A percentile compares a stretch with the other conserved stretches of the same genome.
phyloP scores from a whole-genome alignment of 2,797 vertebrate species.

The Tympanoctomys barrerae region DNA sequence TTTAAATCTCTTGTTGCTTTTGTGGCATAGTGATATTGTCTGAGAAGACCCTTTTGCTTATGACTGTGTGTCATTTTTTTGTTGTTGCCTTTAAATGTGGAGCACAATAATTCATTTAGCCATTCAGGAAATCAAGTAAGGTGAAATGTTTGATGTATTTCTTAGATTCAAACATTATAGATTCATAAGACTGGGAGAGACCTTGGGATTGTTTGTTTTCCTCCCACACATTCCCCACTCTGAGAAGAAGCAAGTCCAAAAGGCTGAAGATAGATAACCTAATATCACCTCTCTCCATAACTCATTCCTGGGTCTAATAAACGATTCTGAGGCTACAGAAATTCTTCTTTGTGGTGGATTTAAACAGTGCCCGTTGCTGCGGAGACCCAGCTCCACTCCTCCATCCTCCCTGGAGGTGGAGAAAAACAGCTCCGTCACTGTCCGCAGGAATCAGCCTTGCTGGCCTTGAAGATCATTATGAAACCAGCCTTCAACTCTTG shows the following conservation, averaged over 20 bases:
- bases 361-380: background rate
- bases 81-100: conserved; percentile 28
- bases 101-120: conserved; percentile 29
- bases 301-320: conserved; percentile 70
- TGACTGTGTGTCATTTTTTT: background rate
- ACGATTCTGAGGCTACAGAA: conserved; percentile 54
- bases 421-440: conserved; percentile 84
- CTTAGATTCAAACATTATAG: conserved; percentile 60
- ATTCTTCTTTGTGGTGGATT: conserved; percentile 64
- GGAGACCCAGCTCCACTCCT: conserved; percentile 9
- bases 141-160: conserved; percentile 48
- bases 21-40: background rate
- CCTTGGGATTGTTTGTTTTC: conserved; percentile 71
- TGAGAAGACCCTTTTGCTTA: background rate
- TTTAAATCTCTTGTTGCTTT: conserved; percentile 7
- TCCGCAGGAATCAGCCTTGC: conserved; percentile 74
- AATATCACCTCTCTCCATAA: conserved; percentile 43
- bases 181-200: conserved; percentile 15
- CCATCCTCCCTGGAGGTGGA: conserved; percentile 72
- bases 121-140: conserved; percentile 28
- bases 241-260: conserved; percentile 64
- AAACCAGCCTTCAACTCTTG: conserved; percentile 64
- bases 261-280: conserved; percentile 65
- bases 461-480: conserved; percentile 76
- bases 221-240: background rate